Evolutionary conservation across 2,797 vertebrate species (phyloP).

Genomic region (Anabas testudineus): DNA sequence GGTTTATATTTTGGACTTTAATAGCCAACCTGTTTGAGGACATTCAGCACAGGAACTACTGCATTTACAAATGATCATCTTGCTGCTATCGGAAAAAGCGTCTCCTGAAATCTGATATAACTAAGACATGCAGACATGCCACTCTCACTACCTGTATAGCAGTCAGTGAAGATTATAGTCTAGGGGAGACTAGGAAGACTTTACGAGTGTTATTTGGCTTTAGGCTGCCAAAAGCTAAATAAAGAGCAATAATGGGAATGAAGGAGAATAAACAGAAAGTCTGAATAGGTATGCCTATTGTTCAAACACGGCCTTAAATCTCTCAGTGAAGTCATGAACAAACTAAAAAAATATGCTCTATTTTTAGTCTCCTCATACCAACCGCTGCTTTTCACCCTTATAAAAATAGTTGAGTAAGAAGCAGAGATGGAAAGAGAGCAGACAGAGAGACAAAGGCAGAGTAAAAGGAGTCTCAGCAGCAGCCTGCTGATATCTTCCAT

Average conservation of each 20-base stretch:
- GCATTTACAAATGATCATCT: slow-evolving; percentile 52
- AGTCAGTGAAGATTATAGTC: slow-evolving; percentile 70
- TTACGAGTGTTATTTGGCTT: slow-evolving; percentile 66
- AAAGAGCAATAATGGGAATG: slow-evolving; percentile 60
- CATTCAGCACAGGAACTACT: slow-evolving; percentile 49
- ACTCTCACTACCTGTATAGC: slow-evolving; percentile 67
- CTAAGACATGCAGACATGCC: slow-evolving; percentile 80
- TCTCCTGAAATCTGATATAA: slow-evolving; percentile 62
- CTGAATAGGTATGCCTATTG: slow-evolving; percentile 60
- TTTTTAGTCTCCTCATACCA: slow-evolving; percentile 63
- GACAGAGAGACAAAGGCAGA: slow-evolving; percentile 38
- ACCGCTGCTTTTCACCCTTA: slow-evolving; percentile 48
- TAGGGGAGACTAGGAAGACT: slow-evolving; percentile 68
- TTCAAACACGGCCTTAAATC: slow-evolving; percentile 58
- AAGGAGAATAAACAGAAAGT: slow-evolving; percentile 59
- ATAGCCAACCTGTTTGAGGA: slow-evolving; percentile 46
- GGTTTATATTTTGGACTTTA: slow-evolving; percentile 36
- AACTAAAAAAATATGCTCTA: slow-evolving; percentile 58
- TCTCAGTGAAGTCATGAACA: slow-evolving; percentile 36
- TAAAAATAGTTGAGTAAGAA: slow-evolving; percentile 67
- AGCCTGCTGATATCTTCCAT: slow-evolving; percentile 31
- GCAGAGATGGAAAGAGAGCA: slow-evolving; percentile 41
- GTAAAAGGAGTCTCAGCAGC: slow-evolving; percentile 30
- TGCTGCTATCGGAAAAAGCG: slow-evolving; percentile 40
- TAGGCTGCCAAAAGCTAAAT: slow-evolving; percentile 59